A percentile compares a stretch with the other conserved stretches of the same genome.
phyloP scores from a whole-genome alignment of 2,888 invertebrate genomes.

The Dynastes maya region DNA sequence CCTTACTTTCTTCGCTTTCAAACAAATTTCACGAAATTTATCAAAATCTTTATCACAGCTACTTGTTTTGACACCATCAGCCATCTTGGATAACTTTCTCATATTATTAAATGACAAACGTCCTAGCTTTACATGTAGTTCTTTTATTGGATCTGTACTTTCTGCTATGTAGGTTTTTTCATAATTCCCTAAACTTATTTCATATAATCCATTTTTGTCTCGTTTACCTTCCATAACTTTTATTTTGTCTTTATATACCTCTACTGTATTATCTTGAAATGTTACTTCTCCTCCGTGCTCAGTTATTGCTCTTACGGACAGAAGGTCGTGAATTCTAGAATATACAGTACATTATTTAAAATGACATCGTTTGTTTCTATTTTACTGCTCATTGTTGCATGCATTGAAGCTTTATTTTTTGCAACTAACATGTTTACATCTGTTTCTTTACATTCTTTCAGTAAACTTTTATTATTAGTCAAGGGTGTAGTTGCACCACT shows the following conservation, averaged over 20 bases:
- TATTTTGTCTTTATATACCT: slow-evolving; percentile 47
- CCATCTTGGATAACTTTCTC: too few relatives aligned
- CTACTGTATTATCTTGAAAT: slow-evolving; percentile 54
- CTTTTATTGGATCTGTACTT: too few relatives aligned
- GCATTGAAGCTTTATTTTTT: slow-evolving; percentile 22
- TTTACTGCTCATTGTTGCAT: slow-evolving; percentile 11
- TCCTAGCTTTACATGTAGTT: too few relatives aligned
- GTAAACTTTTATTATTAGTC: neutral
- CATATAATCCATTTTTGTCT: too few relatives aligned
- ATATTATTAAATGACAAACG: too few relatives aligned
- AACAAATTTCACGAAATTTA: too few relatives aligned
- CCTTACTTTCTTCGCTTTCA: too few relatives aligned
- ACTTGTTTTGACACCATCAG: too few relatives aligned
- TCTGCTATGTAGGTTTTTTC: too few relatives aligned
- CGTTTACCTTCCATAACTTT: too few relatives aligned
- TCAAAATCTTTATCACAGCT: too few relatives aligned
- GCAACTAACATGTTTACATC: slow-evolving; percentile 20
- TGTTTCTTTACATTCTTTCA: slow-evolving; percentile 20
- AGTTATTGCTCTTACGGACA: slow-evolving; percentile 61
- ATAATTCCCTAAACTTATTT: too few relatives aligned
- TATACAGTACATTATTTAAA: slow-evolving; percentile 37
- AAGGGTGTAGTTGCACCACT: slow-evolving; percentile 2
- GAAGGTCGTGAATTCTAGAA: slow-evolving; percentile 58
- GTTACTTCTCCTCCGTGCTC: slow-evolving; percentile 54
- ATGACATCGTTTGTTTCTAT: slow-evolving; percentile 17